phyloP scores from a whole-genome alignment of 1,140 invertebrate genomes.

The Drosophila watanabei region DNA sequence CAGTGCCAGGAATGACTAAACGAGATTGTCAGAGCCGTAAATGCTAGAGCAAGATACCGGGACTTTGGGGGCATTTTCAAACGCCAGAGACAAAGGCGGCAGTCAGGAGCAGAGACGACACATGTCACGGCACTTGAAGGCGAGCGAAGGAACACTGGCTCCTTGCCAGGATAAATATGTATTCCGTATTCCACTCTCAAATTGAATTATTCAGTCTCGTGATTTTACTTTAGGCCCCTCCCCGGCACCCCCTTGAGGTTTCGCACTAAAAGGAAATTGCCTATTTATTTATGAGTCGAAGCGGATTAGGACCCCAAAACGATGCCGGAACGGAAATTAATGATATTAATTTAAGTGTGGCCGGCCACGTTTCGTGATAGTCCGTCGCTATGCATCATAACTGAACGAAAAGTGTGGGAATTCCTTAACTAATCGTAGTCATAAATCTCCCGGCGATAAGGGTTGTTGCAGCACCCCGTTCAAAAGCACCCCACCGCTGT shows the following conservation, averaged over 20 bases:
- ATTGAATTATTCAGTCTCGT: constrained; percentile 70
- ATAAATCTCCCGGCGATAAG: constrained; percentile 29
- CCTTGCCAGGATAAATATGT: constrained; percentile 52
- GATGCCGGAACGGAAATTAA: constrained; percentile 48
- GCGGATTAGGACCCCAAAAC: constrained; percentile 38
- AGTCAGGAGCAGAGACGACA: constrained; percentile 25
- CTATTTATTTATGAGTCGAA: constrained; percentile 67
- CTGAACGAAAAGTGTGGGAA: constrained; percentile 2
- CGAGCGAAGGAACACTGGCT: constrained; percentile 20
- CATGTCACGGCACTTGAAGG: constrained; percentile 28
- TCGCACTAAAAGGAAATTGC: constrained; percentile 62
- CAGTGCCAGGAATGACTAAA: constrained; percentile 49
- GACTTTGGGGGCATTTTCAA: constrained; percentile 12
- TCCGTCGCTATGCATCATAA: not conserved
- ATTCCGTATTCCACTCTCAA: constrained; percentile 28
- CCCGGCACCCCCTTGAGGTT: constrained; percentile 4
- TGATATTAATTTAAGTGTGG: constrained; percentile 49
- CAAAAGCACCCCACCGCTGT: not conserved
- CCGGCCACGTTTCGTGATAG: constrained; percentile 13
- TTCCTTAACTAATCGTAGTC: constrained; percentile 13
- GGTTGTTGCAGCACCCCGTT: constrained; percentile 19
- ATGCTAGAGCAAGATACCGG: constrained; percentile 26
- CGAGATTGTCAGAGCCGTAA: constrained; percentile 41
- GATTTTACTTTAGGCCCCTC: constrained; percentile 34
- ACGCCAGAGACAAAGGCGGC: constrained; percentile 47